Conservation (phyloP, 2,113 vertebrate genomes). For the Erythrocebus patas region DNA sequence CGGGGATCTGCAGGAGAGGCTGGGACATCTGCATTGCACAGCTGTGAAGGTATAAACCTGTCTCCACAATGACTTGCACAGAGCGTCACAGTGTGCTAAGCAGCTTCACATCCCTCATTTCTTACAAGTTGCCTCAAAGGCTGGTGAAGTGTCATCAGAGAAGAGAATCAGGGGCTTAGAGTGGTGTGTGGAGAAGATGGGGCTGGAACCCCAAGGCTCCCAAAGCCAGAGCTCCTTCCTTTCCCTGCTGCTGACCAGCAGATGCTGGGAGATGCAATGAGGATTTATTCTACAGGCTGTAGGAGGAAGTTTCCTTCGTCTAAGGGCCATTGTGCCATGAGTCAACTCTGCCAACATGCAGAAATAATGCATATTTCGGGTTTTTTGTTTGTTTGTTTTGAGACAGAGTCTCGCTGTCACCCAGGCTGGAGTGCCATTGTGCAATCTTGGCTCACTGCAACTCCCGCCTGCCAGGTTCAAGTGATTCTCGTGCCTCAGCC, state of each 20-base stretch:
- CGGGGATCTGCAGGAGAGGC: not conserved
- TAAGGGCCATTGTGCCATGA: not conserved
- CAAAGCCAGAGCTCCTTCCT: not conserved
- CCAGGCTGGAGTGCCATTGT: too few relatives aligned
- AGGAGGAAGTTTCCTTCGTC: not conserved
- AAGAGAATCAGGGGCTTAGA: not conserved
- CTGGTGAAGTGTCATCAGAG: not conserved
- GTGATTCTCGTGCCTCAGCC: too few relatives aligned
- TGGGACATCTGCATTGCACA: not conserved
- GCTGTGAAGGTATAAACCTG: not conserved
- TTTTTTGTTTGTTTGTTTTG: too few relatives aligned
- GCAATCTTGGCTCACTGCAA: too few relatives aligned
- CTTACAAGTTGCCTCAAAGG: not conserved
- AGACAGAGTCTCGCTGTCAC: too few relatives aligned
- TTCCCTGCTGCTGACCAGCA: not conserved
- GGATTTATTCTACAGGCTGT: not conserved
- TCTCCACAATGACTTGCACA: not conserved
- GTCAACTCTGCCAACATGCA: not conserved
- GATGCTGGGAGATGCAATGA: not conserved
- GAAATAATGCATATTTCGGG: not conserved
- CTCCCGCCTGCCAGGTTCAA: too few relatives aligned
- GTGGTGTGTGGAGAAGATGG: not conserved
- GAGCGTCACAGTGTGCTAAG: not conserved
- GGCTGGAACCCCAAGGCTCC: not conserved
- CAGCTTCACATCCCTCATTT: not conserved